Base-by-base conservation (phyloP, 2,888 invertebrate species). In the Plemyria rubiginata region DNA sequence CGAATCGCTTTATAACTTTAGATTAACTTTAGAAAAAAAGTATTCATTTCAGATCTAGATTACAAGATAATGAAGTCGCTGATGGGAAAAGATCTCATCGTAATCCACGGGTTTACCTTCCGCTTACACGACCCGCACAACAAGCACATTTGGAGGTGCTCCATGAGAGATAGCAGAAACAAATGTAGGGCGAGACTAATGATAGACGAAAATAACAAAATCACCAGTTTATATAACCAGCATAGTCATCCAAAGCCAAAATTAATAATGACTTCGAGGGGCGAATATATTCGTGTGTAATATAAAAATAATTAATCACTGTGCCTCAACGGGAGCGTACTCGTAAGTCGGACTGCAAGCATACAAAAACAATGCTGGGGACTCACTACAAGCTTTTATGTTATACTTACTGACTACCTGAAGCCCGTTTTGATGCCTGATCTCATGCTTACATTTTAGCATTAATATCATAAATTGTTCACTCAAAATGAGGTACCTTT, bases 151-250 rank as follows among this genome's bases (percentile, higher is more conserved):
- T 67, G 67, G 67, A 29, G 15, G 2, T 67, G 67, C 38, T 62
- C 64, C 7, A 43, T 55, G 60, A 1, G 43, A 8, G 32, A 32
- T 32, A 28, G 29, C 13, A 65, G 61, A 13, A 56, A 55, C 0
- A 60, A 67, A 0, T 84, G 84, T 53, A 78, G 71, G 11, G 80
- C 80, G 0, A 79, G 74, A 57, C 9, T 84, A 7, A 73, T 40
- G 22, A 22, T 79, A n/a, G 56, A 69, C 28, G 6, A 46, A 0
- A 59, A 67, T 0, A 67, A 66, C 0, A 62, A 51, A 1, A 70
- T 80, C 3, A 41, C 60, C 1, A 46, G 59, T 7, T 60, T 74
- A 0, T 50, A 65, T 22, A 70, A 62, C 11, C 43, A 52, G 1
- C 77, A 77, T 32, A 59, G 49, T 13, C 79, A 79, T 36, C 57